Percentiles rank a stretch among this genome's conserved stretches.
phyloP scores from a whole-genome alignment of 2,113 vertebrate genomes.

The Oreochromis tanganicae region DNA sequence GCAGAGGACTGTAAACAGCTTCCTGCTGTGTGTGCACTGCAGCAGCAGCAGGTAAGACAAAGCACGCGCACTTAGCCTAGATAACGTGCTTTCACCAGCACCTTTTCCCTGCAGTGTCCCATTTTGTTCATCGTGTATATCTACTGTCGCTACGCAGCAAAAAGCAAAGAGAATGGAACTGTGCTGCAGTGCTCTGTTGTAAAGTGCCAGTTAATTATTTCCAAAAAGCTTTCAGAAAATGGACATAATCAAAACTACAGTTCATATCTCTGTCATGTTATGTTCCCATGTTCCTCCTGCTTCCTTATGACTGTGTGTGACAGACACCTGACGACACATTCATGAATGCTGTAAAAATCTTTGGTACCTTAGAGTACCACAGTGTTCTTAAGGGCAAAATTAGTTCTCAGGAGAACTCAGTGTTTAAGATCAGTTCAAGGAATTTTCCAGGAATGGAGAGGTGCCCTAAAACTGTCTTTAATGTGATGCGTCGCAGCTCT shows the following conservation, averaged over 20 bases:
- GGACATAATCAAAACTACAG: neutral
- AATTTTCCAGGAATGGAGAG: neutral
- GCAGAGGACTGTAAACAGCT: neutral
- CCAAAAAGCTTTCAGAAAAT: neutral
- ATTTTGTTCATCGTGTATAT: neutral
- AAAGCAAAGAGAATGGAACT: neutral
- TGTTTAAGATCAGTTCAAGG: neutral
- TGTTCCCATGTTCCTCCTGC: fast-evolving
- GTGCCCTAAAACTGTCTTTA: neutral
- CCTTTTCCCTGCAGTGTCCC: constrained; percentile 50
- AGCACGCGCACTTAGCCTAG: constrained; percentile 9
- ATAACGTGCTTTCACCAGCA: constrained; percentile 13
- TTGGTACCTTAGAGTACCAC: neutral
- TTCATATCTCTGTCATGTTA: too few relatives aligned
- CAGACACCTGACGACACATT: neutral
- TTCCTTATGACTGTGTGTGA: neutral
- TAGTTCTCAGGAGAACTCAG: neutral
- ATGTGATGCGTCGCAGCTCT: neutral
- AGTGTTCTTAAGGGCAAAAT: neutral
- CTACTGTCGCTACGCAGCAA: neutral
- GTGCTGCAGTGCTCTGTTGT: neutral
- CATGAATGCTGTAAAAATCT: neutral
- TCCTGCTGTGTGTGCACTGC: neutral
- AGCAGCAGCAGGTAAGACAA: constrained; percentile 24
- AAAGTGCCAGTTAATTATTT: neutral